phyloP scores from a whole-genome alignment of 2,797 vertebrate species.

The Leptoclinus maculatus region DNA sequence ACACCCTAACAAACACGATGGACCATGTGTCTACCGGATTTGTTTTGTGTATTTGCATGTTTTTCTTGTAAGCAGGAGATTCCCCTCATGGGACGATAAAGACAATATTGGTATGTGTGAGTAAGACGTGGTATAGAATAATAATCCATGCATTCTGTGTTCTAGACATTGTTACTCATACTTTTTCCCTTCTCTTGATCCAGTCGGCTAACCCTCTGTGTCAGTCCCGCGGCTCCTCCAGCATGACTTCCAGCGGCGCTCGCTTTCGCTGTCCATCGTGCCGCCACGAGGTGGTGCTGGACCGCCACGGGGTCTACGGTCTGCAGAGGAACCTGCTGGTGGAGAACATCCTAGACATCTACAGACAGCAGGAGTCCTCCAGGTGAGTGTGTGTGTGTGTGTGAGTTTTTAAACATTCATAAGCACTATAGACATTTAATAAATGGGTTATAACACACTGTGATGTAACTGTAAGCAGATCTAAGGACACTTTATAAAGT shows the following conservation, averaged over 20 bases:
- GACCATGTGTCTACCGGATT: neutral
- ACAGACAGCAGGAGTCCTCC: constrained; percentile 90
- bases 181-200: neutral
- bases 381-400: constrained; percentile 71
- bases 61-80: neutral
- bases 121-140: neutral
- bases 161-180: neutral
- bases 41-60: neutral
- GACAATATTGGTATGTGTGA: neutral
- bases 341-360: constrained; percentile 95
- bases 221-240: constrained; percentile 87
- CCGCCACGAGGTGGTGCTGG: constrained; percentile 91
- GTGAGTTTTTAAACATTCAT: neutral
- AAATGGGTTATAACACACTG: neutral
- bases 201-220: constrained; percentile 90
- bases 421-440: neutral
- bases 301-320: constrained; percentile 91
- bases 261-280: constrained; percentile 93
- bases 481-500: neutral
- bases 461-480: neutral
- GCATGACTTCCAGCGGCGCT: constrained; percentile 78
- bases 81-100: neutral
- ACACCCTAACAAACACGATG: neutral
- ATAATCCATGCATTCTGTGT: neutral
- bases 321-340: constrained; percentile 93